A percentile compares a stretch with the other conserved stretches of the same genome.
These are phyloP conservation scores for Liposcelis brunnea DNA, from an alignment of 2,888 invertebrate species.

Conservation along the genomic window DNA sequence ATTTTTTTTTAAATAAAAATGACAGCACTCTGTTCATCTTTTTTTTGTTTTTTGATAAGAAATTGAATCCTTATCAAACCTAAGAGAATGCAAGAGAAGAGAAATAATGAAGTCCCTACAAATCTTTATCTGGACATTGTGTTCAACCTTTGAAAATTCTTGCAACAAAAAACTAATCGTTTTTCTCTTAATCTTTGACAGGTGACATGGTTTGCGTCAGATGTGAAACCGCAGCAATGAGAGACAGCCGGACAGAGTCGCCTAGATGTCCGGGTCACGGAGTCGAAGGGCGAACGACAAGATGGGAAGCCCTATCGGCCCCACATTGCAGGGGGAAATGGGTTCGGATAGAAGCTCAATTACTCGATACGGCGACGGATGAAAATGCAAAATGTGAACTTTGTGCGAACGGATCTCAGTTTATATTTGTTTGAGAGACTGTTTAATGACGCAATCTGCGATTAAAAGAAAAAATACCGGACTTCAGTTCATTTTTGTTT, in stretches of 20 bases:
- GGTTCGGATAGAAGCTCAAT: slow-evolving; percentile 34
- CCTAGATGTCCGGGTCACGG: slow-evolving; percentile 72
- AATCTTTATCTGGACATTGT: too few species aligned
- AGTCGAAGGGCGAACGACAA: slow-evolving; percentile 50
- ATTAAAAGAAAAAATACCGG: neutral
- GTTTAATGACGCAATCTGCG: neutral
- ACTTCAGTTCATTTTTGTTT: too few species aligned
- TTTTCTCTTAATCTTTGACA: too few species aligned
- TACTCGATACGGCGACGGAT: slow-evolving; percentile 9
- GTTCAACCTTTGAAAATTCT: too few species aligned
- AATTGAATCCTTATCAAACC: too few species aligned
- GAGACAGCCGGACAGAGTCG: slow-evolving; percentile 45
- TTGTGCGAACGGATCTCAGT: slow-evolving; percentile 23
- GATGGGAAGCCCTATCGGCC: slow-evolving; percentile 71
- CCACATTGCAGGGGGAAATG: slow-evolving; percentile 81
- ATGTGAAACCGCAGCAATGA: slow-evolving; percentile 67
- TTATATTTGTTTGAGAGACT: slow-evolving; percentile 24
- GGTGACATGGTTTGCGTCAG: slow-evolving; percentile 62
- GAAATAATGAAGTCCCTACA: too few species aligned
- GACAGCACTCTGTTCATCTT: too few species aligned
- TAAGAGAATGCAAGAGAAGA: too few species aligned
- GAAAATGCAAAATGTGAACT: slow-evolving; percentile 22
- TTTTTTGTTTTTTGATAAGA: too few species aligned
- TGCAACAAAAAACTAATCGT: too few species aligned
- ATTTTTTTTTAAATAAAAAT: too few species aligned